These are phyloP conservation scores for Ophonus ardosiacus DNA, from an alignment of 2,888 invertebrate genomes.

Conservation along the genomic window DNA sequence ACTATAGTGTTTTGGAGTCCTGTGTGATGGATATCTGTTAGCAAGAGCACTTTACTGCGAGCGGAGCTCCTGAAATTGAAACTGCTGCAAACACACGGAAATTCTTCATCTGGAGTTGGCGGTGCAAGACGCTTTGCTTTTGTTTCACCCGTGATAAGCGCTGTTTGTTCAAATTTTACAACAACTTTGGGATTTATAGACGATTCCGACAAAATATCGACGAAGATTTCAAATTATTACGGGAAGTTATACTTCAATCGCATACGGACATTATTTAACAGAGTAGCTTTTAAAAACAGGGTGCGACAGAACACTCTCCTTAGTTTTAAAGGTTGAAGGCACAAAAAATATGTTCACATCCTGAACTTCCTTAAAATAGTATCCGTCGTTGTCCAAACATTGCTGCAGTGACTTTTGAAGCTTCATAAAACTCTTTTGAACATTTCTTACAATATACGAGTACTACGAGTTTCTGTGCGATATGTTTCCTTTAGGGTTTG, in stretches of 20 bases:
- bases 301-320: too few species aligned
- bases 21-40: constrained; percentile 36
- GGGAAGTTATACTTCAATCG: not conserved
- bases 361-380: too few species aligned
- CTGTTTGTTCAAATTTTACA: not conserved
- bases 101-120: not conserved
- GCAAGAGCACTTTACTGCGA: not conserved
- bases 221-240: not conserved
- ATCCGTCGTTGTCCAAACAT: too few species aligned
- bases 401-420: too few species aligned
- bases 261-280: too few species aligned
- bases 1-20: constrained; percentile 65
- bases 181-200: not conserved
- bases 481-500: too few species aligned
- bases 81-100: constrained; percentile 12
- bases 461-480: too few species aligned
- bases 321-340: too few species aligned
- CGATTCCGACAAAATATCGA: not conserved
- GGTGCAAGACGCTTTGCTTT: not conserved
- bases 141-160: not conserved
- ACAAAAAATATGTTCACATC: too few species aligned
- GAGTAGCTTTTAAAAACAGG: too few species aligned
- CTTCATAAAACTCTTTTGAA: too few species aligned
- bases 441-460: too few species aligned
- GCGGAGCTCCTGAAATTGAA: constrained; percentile 27